phyloP scores from a whole-genome alignment of 1,140 invertebrate genomes.

The Cheumatopsyche charites region DNA sequence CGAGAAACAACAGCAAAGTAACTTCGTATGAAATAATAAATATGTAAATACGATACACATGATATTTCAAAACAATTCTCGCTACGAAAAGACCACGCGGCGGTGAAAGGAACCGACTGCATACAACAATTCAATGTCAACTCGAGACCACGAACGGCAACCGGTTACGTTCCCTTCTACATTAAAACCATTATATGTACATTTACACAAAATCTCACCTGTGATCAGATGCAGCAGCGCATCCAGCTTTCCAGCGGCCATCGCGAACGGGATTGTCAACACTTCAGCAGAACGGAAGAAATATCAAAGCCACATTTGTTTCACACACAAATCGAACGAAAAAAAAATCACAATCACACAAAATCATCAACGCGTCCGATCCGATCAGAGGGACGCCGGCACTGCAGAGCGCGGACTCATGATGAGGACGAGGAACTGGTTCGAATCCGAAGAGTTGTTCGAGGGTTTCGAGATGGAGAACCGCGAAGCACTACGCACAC shows the following conservation, averaged over 20 bases:
- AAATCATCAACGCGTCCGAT: neutral
- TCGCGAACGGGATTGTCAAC: neutral
- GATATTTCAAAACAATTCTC: too few relatives aligned
- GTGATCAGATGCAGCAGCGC: constrained; percentile 20
- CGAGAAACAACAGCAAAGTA: too few relatives aligned
- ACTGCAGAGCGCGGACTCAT: too few relatives aligned
- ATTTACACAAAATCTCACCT: constrained; percentile 13
- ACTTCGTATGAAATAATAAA: too few relatives aligned
- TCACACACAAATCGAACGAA: too few relatives aligned
- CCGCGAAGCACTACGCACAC: neutral
- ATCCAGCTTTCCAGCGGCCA: constrained; percentile 8
- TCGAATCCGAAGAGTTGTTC: too few relatives aligned
- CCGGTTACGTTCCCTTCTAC: constrained; percentile 17
- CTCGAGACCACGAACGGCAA: neutral
- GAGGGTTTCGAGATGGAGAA: neutral
- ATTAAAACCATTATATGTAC: neutral
- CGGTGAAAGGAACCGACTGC: constrained; percentile 1
- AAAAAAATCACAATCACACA: neutral
- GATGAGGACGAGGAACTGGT: too few relatives aligned
- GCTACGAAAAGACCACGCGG: neutral
- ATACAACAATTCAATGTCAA: constrained; percentile 19
- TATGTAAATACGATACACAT: too few relatives aligned
- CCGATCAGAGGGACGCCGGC: too few relatives aligned
- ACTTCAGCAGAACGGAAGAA: neutral
- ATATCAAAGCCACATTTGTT: neutral